Conservation (phyloP, 92 coral and sea anemone genomes). For the Epizoanthus rinbou region DNA sequence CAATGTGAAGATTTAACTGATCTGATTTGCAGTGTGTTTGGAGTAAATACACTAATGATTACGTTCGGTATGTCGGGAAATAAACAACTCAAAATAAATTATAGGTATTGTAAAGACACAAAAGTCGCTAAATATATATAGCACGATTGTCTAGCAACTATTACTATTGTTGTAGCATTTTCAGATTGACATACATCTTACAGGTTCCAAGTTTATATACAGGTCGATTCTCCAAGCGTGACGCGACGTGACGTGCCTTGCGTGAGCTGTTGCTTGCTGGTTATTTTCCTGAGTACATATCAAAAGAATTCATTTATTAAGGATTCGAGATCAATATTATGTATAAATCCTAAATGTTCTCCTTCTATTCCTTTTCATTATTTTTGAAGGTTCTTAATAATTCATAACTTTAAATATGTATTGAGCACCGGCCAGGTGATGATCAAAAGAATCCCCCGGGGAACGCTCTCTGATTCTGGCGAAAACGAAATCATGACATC, state of each 20-base stretch:
- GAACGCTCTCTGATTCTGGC: background rate
- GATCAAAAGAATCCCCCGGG: background rate
- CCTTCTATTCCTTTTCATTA: background rate
- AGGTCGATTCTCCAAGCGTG: background rate
- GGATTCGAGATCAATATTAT: background rate
- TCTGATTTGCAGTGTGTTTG: no score
- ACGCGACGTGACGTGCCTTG: background rate
- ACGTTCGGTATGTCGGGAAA: no score
- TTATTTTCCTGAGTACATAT: background rate
- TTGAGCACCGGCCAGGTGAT: background rate
- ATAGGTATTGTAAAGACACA: no score
- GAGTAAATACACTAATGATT: no score
- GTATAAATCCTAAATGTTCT: background rate
- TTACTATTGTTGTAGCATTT: no score
- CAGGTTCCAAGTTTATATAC: background rate
- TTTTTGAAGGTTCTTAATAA: background rate
- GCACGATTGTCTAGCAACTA: no score
- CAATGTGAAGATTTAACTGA: no score
- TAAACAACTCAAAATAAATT: no score
- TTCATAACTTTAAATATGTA: background rate
- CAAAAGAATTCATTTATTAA: no score
- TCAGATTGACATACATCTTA: background rate
- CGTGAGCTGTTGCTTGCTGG: background rate
- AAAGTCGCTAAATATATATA: no score
- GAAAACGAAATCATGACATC: background rate